Conservation (phyloP, 2,888 invertebrate species). For the Diadegma fenestrale region DNA sequence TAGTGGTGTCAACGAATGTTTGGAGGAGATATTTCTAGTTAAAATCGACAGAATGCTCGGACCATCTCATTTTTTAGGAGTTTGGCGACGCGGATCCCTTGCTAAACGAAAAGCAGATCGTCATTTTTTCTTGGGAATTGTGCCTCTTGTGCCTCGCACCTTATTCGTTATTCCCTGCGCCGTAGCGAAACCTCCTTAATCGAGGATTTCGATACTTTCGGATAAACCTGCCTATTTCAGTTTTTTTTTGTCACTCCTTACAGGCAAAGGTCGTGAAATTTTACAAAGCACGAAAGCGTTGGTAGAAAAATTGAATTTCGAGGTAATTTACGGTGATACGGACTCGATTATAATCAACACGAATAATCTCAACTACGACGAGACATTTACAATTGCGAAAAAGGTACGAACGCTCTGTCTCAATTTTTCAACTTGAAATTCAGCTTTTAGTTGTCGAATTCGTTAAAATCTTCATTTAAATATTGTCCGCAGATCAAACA, state of each 20-base stretch:
- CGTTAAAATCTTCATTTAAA: not conserved
- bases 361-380: constrained; percentile 94
- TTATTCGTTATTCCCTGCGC: too few relatives aligned
- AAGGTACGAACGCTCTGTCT: constrained; percentile 84
- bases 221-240: not conserved
- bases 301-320: constrained; percentile 95
- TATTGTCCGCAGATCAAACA: constrained; percentile 88
- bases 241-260: constrained; percentile 41
- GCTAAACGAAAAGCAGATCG: too few relatives aligned
- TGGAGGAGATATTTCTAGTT: too few relatives aligned
- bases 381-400: constrained; percentile 88
- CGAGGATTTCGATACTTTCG: not conserved
- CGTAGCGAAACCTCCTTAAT: too few relatives aligned
- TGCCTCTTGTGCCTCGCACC: too few relatives aligned
- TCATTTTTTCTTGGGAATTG: too few relatives aligned
- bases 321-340: constrained; percentile 99
- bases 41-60: too few relatives aligned
- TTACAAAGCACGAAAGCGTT: constrained; percentile 96
- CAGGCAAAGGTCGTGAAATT: constrained; percentile 94
- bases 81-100: too few relatives aligned
- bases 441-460: not conserved
- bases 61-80: too few relatives aligned
- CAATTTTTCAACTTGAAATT: not conserved
- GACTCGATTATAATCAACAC: constrained; percentile 99
- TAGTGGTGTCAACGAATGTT: too few relatives aligned